Conservation (phyloP, 2,113 vertebrate genomes). For the Phylloscopus trochiloides region DNA sequence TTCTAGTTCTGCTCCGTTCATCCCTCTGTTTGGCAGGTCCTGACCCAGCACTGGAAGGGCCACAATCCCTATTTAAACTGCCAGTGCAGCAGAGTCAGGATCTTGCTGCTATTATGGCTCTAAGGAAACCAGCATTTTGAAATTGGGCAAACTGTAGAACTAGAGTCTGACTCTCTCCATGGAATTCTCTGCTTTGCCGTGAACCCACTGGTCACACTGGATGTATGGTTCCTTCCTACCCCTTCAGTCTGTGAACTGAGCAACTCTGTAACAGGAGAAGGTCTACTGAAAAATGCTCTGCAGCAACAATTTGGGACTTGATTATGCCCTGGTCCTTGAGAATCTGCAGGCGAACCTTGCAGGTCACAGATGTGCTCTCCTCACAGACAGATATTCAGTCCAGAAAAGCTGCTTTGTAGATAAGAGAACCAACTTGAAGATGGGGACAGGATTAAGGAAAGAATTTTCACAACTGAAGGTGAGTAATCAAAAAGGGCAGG, state of each 20-base stretch:
- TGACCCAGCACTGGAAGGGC: not conserved
- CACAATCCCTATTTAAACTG: not conserved
- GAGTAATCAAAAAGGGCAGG: not conserved
- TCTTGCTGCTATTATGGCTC: not conserved
- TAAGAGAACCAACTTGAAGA: not conserved
- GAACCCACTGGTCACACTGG: not conserved
- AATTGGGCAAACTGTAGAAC: not conserved
- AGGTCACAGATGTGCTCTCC: not conserved
- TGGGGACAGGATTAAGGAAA: not conserved
- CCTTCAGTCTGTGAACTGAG: not conserved
- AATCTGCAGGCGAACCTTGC: not conserved
- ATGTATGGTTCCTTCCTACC: not conserved
- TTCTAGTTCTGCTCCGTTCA: not conserved
- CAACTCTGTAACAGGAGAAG: not conserved
- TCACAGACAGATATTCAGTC: not conserved
- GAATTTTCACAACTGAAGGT: not conserved
- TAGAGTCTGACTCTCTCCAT: not conserved
- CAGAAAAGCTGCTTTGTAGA: not conserved
- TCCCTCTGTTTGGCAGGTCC: not conserved
- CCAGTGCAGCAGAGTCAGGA: not conserved
- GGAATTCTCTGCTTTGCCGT: not conserved
- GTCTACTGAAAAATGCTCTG: not conserved
- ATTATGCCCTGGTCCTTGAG: not conserved
- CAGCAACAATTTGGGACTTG: not conserved
- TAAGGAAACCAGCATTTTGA: not conserved